Percentiles rank a stretch among this genome's conserved stretches.
These are phyloP conservation scores for Pyrochroa serraticornis DNA, from an alignment of 2,888 invertebrate species.

Conservation along the genomic window DNA sequence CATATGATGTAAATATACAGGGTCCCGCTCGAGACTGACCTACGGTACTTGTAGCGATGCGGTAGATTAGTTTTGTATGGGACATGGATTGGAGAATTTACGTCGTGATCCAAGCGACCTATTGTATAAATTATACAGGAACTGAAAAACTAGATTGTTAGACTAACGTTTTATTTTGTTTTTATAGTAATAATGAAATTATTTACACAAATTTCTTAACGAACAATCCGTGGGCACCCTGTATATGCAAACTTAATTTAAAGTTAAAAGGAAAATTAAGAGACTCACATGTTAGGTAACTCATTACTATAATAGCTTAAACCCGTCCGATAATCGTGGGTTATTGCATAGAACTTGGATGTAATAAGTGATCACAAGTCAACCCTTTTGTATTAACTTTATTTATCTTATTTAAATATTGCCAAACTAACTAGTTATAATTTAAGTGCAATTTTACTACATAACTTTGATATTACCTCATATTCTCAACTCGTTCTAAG, in stretches of 20 bases:
- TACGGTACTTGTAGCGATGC: slow-evolving; percentile 17
- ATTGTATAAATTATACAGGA: too few species aligned
- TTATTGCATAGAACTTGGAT: slow-evolving; percentile 19
- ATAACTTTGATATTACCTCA: slow-evolving; percentile 55
- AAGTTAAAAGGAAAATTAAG: slow-evolving; percentile 15
- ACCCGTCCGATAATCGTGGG: slow-evolving; percentile 30
- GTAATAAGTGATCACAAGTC: slow-evolving; percentile 31
- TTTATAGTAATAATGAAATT: too few species aligned
- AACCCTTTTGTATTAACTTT: slow-evolving; percentile 30
- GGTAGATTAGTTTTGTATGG: slow-evolving; percentile 28
- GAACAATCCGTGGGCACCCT: not conserved
- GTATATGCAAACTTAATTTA: slow-evolving; percentile 5
- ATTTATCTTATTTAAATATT: slow-evolving; percentile 43
- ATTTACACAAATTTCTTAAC: too few species aligned
- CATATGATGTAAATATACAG: slow-evolving; percentile 30
- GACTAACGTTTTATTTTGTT: too few species aligned
- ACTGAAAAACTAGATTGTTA: too few species aligned
- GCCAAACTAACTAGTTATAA: slow-evolving; percentile 54
- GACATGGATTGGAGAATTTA: slow-evolving; percentile 22
- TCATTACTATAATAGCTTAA: slow-evolving; percentile 25
- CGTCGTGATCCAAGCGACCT: too few species aligned
- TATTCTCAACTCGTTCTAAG: slow-evolving; percentile 49
- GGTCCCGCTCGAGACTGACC: slow-evolving; percentile 26
- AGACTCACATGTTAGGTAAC: slow-evolving; percentile 18
- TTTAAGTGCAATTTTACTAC: slow-evolving; percentile 56